Base-by-base conservation (phyloP, 35 echinoderm and acorn worm genomes). In the Amphiura filiformis region DNA sequence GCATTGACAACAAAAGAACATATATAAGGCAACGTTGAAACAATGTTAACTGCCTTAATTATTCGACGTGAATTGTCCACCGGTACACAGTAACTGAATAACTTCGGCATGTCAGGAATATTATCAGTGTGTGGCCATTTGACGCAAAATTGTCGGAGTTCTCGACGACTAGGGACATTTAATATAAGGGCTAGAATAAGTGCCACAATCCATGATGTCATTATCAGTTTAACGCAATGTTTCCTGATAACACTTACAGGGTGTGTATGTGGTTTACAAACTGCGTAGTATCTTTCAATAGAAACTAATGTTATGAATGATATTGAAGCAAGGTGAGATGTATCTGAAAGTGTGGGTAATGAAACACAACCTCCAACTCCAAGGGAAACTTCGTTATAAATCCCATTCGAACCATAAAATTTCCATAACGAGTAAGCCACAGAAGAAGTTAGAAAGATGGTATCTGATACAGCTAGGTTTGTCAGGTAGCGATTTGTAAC, bases 211-310 rank as follows among this genome's bases (percentile, higher is more conserved):
- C 61, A 70, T 70, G 61, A 2, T 30, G 26, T 18, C 4, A 70
- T 30, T 26, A 70, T 70, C 17, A 70, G 61, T 13, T 3, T 4
- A 11, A 15, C 7, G 4, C 15, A 70, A 70, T n/a, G 61, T 70
- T 30, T 70, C 3, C 7, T 30, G 2, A 70, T 23, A 30, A 18
- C 28, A 26, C 28, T 18, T 30, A n/a, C n/a, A n/a, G 61, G 26
- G 61, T 70, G 61, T 70, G 61, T 30, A 70, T 15, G 61, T n/a
- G n/a, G 61, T 70, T 70, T 70, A 70, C 61, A 70, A 15, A 70
- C 61, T 4, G 61, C 61, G 26, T 70, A 70, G 61, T 70, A 70
- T 15, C 61, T 5, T n/a, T 70, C 61, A 2, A 70, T n/a, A 23
- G 61, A 70, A 13, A 70, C 61, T n/a, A 70, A 30, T n/a, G n/a